Evolutionary conservation across 2,888 invertebrate species (phyloP).

Genomic region (Heliconius charithonia): DNA sequence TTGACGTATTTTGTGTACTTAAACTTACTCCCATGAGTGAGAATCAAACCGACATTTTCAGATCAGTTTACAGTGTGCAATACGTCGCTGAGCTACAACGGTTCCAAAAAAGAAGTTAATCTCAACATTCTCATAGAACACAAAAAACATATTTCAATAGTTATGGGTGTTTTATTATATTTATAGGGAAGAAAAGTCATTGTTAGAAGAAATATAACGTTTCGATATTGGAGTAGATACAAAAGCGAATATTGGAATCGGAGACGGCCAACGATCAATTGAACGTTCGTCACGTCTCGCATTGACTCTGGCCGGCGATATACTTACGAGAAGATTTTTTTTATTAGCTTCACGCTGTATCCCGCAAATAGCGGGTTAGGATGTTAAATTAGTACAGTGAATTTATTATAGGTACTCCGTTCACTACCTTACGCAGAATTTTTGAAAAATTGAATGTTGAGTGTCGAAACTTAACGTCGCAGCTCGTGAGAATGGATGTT

Average conservation of each 20-base stretch:
- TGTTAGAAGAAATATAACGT: constrained; percentile 17
- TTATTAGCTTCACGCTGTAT: not conserved
- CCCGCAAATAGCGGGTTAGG: not conserved
- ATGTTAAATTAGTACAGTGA: no score
- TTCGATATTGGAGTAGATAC: constrained; percentile 9
- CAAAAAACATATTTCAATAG: not conserved
- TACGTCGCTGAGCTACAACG: not conserved
- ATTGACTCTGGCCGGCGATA: not conserved
- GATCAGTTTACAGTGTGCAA: no score
- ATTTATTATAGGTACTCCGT: no score
- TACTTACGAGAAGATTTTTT: constrained; percentile 12
- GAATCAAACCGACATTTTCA: not conserved
- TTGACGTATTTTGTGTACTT: no score
- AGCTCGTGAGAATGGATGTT: no score
- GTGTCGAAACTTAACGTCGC: no score
- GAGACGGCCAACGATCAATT: constrained; percentile 17
- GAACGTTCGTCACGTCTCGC: constrained; percentile 2
- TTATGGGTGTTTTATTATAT: not conserved
- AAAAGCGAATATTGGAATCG: constrained; percentile 17
- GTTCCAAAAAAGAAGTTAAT: not conserved
- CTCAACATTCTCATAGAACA: not conserved
- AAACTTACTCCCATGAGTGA: no score
- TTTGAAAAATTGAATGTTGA: no score
- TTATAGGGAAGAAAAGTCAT: constrained; percentile 2
- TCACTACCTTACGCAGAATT: no score